phyloP scores from a whole-genome alignment of 2,888 invertebrate genomes.

The Arrhopalites spinosus region DNA sequence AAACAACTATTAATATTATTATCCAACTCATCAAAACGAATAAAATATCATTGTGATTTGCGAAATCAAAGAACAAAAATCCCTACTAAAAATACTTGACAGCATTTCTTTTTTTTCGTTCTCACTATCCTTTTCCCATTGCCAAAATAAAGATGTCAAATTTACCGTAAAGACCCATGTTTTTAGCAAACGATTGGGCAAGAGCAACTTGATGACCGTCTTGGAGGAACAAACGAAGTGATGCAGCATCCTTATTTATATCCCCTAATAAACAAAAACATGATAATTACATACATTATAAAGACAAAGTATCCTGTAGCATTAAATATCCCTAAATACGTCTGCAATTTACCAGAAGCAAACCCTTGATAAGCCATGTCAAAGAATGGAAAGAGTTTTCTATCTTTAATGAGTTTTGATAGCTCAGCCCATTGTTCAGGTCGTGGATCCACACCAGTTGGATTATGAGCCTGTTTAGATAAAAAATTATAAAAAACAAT shows the following conservation, averaged over 20 bases:
- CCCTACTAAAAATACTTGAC: no score
- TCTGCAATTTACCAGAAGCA: constrained; percentile 69
- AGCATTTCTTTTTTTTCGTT: no score
- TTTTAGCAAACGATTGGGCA: constrained; percentile 96
- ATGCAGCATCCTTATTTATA: constrained; percentile 83
- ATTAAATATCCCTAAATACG: neutral
- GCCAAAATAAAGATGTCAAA: no score
- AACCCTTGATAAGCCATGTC: constrained; percentile 99
- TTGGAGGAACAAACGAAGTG: constrained; percentile 82
- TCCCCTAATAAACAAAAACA: constrained; percentile 67
- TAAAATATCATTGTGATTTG: no score
- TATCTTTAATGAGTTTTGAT: constrained; percentile 77
- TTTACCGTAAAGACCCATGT: constrained; percentile 84
- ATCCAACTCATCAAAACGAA: no score
- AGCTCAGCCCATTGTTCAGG: constrained; percentile 88
- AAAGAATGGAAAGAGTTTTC: constrained; percentile 86
- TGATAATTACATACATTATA: constrained; percentile 51
- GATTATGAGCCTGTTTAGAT: constrained; percentile 76
- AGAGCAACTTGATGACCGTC: constrained; percentile 86
- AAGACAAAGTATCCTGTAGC: neutral
- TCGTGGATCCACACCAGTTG: constrained; percentile 91
- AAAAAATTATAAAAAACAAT: no score
- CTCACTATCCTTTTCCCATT: no score
- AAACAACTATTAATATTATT: no score
- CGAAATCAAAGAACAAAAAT: no score